Conservation (phyloP, 2,113 vertebrate species). For the Pangasianodon gigas region DNA sequence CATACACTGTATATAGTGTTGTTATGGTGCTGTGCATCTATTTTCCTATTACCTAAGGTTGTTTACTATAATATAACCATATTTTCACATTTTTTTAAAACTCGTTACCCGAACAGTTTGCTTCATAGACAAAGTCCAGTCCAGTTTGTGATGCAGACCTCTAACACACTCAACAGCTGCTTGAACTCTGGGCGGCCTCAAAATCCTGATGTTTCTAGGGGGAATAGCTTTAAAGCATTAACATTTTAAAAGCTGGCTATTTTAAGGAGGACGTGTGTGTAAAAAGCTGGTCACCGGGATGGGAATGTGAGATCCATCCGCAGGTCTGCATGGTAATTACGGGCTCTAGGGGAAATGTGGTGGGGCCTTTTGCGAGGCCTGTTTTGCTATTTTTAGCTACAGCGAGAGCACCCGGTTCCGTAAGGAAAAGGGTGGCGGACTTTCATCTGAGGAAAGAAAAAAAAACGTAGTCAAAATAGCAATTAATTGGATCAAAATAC, state of each 20-base stretch:
- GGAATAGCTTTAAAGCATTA: slow-evolving; percentile 30
- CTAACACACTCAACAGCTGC: slow-evolving; percentile 22
- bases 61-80: background rate
- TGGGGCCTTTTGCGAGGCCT: slow-evolving; percentile 58
- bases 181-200: slow-evolving; percentile 15
- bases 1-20: background rate
- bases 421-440: slow-evolving; percentile 81
- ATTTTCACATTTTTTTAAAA: background rate
- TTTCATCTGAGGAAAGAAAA: slow-evolving; percentile 78
- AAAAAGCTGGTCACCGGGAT: slow-evolving; percentile 44
- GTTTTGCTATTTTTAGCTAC: slow-evolving; percentile 78
- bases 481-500: slow-evolving; percentile 82
- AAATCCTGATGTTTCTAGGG: slow-evolving; percentile 31
- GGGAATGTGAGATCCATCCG: slow-evolving; percentile 52
- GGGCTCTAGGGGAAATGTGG: slow-evolving; percentile 69
- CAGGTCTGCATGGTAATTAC: slow-evolving; percentile 77
- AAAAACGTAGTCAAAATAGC: slow-evolving; percentile 80
- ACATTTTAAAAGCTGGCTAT: slow-evolving; percentile 31
- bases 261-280: slow-evolving; percentile 39
- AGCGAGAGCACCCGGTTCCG: slow-evolving; percentile 76
- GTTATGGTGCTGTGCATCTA: background rate
- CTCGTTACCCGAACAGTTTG: background rate
- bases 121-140: background rate
- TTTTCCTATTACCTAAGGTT: background rate
- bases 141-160: background rate